Base-by-base conservation (phyloP, 2,888 invertebrate species). In the Ophraella communa region DNA sequence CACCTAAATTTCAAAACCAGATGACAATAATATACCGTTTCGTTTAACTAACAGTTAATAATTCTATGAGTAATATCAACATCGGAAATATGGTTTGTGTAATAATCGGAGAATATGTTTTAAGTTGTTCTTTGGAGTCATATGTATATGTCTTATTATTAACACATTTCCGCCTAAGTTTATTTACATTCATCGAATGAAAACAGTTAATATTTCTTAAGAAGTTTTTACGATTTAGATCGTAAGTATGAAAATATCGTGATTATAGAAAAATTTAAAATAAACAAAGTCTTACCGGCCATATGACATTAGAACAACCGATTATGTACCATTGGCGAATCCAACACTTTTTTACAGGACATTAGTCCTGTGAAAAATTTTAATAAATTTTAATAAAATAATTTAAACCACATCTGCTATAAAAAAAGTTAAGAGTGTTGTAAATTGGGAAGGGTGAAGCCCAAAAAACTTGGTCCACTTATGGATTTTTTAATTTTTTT, bases 221-320 rank as follows among this genome's bases (percentile, higher is more conserved):
- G 57, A 59, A 57, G 61, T 62, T 67, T 67, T 67, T 64, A 57
- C 51, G 66, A 63, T 24, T 51, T 49, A 58, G 62, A 66, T 68
- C 62, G 65, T 65, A 56, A 62, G 55, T 64, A 61, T 51, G 47
- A 64, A 65, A 63, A 65, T 49, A 49, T 49, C 62, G 58, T 68
- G 70, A 69, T 70, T 71, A 69, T 74, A 69, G 74, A 73, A 75
- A 75, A 49, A 75, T 73, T 68, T 65, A 76, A 76, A 76, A 75
- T 76, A 76, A 76, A 76, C 75, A 1, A 1, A 0, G 14, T 39
- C 69, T 55, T 64, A 56, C 63, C 64, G 59, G 56, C 71, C 75
- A 75, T 76, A 74, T 76, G 76, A 76, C 76, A 76, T 71, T 71
- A 72, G 73, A 74, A 73, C 71, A 69, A 70, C 67, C 69, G 70